Evolutionary conservation across 2,888 invertebrate genomes (phyloP), one percentile per base, ranked within the genome.

Genomic region (Chymomyza amoena): DNA sequence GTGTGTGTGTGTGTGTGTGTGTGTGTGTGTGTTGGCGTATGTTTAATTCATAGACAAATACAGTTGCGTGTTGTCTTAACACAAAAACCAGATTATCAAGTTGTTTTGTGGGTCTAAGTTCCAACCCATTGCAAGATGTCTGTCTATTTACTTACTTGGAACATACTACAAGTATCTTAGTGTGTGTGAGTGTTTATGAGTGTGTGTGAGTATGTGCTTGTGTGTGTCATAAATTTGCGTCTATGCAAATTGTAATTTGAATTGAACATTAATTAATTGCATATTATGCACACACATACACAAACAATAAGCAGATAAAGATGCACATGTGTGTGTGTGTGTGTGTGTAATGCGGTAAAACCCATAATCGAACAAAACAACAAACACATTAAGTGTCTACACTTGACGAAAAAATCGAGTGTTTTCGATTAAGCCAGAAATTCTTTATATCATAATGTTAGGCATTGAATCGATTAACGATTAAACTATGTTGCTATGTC

Each of bases 241-340:
- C 67, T 65, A 74, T 75, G 67, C 66, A 76, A 78, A 73, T 77
- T 77, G 77, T 78, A 81, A 81, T 88, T 81, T 84, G 72, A 78
- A 78, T 80, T 76, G 84, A 80, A 78, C 81, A 84, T 76, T 85
- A 85, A 88, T 85, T 88, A 88, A 88, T 87, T 88, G 76, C 81
- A 76, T 81, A 76, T 76, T 72, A 70, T 73, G 57, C 60, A 76
- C 61, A 68, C 57, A 32, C 32, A 62, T 61, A 56, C 2, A 61
- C 20, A 56, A 7, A 57, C 10, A 57, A 1, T 32, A 64, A 6
- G 61, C 15, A 36, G 36, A 56, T 45, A 52, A 61, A 68, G 18
- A 50, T 51, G 16, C 9, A n/a, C 5, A 16, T 16, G 52, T 54
- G 15, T 52, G 52, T 50, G 16, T n/a, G 51, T 1, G 6, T 16